phyloP scores from a whole-genome alignment of 64 coral and sea anemone genomes.

The Montipora cactus region DNA sequence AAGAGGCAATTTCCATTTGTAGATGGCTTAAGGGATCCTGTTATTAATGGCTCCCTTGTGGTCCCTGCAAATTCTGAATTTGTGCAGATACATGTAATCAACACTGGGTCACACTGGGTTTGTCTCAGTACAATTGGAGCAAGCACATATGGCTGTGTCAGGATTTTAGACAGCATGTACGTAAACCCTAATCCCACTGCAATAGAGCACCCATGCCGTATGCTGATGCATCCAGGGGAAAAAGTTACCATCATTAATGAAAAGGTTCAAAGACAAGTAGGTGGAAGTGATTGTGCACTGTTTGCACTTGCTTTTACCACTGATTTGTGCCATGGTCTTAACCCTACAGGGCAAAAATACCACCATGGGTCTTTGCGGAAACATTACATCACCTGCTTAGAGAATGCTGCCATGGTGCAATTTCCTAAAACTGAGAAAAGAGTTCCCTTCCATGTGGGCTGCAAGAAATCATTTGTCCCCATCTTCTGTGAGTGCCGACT shows the following conservation, averaged over 20 bases:
- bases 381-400: constrained; percentile 61
- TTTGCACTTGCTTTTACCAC: constrained; percentile 77
- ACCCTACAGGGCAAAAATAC: constrained; percentile 61
- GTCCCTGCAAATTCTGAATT: too few species aligned
- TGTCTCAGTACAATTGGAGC: too few species aligned
- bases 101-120: too few species aligned
- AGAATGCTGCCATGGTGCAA: constrained; percentile 37
- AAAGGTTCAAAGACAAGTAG: constrained; percentile 74
- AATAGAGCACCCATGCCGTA: constrained; percentile 42
- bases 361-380: constrained; percentile 60
- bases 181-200: neutral
- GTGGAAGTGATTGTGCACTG: constrained; percentile 64
- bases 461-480: constrained; percentile 39
- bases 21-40: too few species aligned
- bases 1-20: too few species aligned
- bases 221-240: constrained; percentile 48
- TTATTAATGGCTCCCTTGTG: too few species aligned
- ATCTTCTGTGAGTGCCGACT: constrained; percentile 62
- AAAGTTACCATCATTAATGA: constrained; percentile 66
- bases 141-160: too few species aligned
- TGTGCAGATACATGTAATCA: too few species aligned
- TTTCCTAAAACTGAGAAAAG: constrained; percentile 67
- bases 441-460: constrained; percentile 31
- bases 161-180: too few species aligned
- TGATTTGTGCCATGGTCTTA: constrained; percentile 73